These are phyloP conservation scores for Anastrepha obliqua DNA, from an alignment of 1,140 invertebrate species.

Conservation along the genomic window DNA sequence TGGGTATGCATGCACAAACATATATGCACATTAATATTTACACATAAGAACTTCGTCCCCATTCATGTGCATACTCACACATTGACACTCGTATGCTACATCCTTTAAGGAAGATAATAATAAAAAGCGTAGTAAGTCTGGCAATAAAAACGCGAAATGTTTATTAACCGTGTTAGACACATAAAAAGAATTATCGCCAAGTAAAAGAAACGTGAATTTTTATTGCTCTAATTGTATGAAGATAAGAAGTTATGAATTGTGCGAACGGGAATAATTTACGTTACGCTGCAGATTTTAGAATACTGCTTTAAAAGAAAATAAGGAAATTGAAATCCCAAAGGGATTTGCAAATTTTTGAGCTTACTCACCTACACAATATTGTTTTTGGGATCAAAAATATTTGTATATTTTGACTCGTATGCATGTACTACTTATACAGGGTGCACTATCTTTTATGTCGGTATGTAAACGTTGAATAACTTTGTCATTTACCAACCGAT, in stretches of 20 bases:
- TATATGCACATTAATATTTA: too few species aligned
- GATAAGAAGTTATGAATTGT: conserved; percentile 35
- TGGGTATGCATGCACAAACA: too few species aligned
- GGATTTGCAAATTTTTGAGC: neutral
- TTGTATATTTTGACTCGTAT: too few species aligned
- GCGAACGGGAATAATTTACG: neutral
- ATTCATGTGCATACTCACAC: neutral
- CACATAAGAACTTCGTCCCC: neutral
- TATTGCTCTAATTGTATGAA: conserved; percentile 25
- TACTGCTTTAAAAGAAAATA: neutral
- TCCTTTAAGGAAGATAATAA: conserved; percentile 45
- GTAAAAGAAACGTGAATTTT: conserved; percentile 28
- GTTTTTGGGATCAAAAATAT: too few species aligned
- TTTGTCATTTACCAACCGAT: too few species aligned
- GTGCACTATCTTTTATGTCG: too few species aligned
- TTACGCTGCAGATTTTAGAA: neutral
- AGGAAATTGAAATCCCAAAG: neutral
- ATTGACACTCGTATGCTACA: neutral
- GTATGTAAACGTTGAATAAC: too few species aligned
- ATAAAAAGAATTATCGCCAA: conserved; percentile 14
- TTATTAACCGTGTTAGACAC: conserved; percentile 47
- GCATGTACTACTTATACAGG: too few species aligned
- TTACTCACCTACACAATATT: too few species aligned
- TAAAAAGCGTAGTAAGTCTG: neutral
- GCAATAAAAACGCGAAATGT: conserved; percentile 43